Conservation (phyloP, 2,797 vertebrate genomes). For the Thripadectes ignobilis region DNA sequence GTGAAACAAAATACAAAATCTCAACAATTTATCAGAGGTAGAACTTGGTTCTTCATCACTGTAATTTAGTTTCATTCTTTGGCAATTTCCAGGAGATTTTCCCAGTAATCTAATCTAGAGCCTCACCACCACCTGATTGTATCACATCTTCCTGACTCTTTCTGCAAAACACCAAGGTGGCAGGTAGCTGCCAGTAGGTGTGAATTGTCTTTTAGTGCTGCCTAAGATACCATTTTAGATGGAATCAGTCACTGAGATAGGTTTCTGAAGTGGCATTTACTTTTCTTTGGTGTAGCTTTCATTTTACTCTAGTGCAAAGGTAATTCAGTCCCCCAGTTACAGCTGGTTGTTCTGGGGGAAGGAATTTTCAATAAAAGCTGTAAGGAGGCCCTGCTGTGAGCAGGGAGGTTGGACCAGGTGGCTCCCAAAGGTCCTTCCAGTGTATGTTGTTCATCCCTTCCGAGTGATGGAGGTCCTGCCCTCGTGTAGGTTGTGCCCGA, state of each 20-base stretch:
- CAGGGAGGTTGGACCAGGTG: neutral
- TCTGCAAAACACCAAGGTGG: neutral
- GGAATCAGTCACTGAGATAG: neutral
- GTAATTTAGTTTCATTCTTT: conserved; percentile 14
- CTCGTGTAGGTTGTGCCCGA: neutral
- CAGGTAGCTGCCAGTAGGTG: neutral
- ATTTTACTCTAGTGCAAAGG: neutral
- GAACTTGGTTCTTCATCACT: neutral
- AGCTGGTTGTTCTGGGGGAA: neutral
- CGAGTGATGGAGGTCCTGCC: neutral
- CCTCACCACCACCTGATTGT: neutral
- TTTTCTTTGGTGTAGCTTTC: neutral
- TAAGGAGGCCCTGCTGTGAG: neutral
- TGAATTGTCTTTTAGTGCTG: neutral
- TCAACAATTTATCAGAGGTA: neutral
- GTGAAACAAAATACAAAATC: neutral
- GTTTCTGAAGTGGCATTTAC: neutral
- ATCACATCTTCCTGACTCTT: neutral
- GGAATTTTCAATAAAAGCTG: neutral
- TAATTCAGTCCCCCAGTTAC: neutral
- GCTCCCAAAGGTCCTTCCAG: neutral
- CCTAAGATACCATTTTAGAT: neutral
- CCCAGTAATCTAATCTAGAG: neutral
- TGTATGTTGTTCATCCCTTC: neutral
- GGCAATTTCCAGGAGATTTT: neutral